A percentile compares a stretch with the other conserved stretches of the same genome.
phyloP scores from a whole-genome alignment of 2,113 vertebrate species.

The Cephalophus harveyi region DNA sequence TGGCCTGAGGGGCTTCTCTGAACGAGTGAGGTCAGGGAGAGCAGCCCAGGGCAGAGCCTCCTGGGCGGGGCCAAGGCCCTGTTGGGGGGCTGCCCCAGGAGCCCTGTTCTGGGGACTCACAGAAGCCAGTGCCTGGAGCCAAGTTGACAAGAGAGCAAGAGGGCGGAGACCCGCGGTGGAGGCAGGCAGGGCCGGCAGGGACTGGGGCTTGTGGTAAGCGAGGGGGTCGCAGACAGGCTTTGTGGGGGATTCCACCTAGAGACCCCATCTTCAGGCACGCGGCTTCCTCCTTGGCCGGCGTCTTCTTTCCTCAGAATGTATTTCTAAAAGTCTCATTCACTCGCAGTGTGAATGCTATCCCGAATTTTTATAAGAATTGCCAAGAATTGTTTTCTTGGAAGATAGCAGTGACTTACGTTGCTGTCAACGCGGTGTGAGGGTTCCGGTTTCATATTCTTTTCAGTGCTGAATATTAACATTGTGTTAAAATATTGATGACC shows the following conservation, averaged over 20 bases:
- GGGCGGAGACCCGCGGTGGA: accelerated
- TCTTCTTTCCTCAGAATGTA: neutral
- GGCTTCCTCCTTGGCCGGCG: neutral
- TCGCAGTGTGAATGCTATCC: neutral
- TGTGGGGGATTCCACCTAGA: neutral
- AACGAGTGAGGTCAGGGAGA: neutral
- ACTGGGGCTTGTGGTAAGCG: accelerated
- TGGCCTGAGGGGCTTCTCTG: neutral
- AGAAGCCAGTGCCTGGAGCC: neutral
- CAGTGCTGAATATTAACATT: neutral
- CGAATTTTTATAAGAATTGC: neutral
- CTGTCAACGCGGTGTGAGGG: accelerated
- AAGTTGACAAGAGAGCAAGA: neutral
- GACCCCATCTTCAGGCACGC: too few relatives aligned
- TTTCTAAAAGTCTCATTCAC: neutral
- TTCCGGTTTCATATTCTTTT: neutral
- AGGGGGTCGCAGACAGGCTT: accelerated
- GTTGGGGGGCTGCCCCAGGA: accelerated
- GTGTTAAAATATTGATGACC: neutral
- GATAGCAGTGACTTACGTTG: accelerated
- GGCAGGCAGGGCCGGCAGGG: neutral
- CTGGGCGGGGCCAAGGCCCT: neutral
- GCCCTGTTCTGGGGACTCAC: neutral
- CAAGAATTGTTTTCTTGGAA: neutral
- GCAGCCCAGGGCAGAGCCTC: neutral